A percentile compares a stretch with the other conserved stretches of the same genome.
These are phyloP conservation scores for Cepphus grylle DNA, from an alignment of 2,113 vertebrate genomes.

Conservation along the genomic window DNA sequence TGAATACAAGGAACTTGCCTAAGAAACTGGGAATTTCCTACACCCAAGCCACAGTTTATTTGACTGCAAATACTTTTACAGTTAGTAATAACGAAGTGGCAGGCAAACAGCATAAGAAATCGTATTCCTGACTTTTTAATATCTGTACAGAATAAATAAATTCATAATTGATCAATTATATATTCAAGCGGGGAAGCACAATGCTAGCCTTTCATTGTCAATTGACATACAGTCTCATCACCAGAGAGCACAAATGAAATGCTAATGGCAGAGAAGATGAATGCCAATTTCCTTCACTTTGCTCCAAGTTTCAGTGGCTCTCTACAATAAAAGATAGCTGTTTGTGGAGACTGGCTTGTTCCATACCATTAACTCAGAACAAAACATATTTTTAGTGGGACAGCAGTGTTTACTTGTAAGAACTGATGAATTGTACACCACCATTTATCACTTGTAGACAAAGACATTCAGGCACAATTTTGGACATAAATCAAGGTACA, in stretches of 20 bases:
- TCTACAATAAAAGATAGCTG: constrained; percentile 76
- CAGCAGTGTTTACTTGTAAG: constrained; percentile 81
- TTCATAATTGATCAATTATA: constrained; percentile 28
- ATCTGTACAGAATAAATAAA: background rate
- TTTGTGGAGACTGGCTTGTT: constrained; percentile 77
- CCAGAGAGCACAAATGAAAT: constrained; percentile 65
- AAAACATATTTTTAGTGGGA: constrained; percentile 82
- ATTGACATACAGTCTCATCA: constrained; percentile 57
- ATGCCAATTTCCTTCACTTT: constrained; percentile 77
- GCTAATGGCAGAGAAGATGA: constrained; percentile 69
- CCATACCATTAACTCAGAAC: constrained; percentile 83
- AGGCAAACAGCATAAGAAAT: background rate
- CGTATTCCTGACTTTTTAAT: background rate
- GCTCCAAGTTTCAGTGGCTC: constrained; percentile 75
- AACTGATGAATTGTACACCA: constrained; percentile 74
- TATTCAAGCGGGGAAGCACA: constrained; percentile 4
- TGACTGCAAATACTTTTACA: background rate
- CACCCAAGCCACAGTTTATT: background rate
- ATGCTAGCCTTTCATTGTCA: constrained; percentile 29
- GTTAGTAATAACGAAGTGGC: background rate
- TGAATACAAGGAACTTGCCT: background rate
- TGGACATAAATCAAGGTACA: constrained; percentile 82
- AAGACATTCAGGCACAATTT: constrained; percentile 75
- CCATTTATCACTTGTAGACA: constrained; percentile 77
- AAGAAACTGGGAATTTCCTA: constrained; percentile 12